Conservation (phyloP, 2,113 vertebrate genomes). For the Heterotis niloticus region DNA sequence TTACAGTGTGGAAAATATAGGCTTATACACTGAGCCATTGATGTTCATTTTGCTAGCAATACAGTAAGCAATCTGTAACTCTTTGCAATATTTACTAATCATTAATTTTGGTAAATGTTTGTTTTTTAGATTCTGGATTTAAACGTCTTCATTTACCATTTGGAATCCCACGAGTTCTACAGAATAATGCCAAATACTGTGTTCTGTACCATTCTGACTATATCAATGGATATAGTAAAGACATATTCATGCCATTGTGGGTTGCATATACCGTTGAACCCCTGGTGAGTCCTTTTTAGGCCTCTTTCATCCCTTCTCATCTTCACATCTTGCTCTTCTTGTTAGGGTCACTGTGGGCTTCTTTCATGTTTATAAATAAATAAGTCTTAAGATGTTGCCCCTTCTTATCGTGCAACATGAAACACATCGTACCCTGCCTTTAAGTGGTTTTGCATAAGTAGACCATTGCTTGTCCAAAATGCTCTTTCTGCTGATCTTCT, state of each 20-base stretch:
- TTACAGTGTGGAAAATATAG: not conserved
- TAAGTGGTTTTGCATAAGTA: not conserved
- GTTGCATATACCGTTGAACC: slow-evolving; percentile 60
- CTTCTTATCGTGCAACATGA: not conserved
- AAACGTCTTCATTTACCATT: slow-evolving; percentile 59
- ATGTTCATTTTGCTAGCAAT: too few species aligned
- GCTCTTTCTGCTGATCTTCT: not conserved
- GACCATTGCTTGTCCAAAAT: not conserved
- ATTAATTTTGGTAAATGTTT: not conserved
- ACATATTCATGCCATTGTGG: slow-evolving; percentile 66
- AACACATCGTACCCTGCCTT: not conserved
- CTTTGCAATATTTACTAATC: not conserved
- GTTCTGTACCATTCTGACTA: slow-evolving; percentile 56
- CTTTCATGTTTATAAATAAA: slow-evolving; percentile 44
- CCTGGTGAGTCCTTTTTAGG: slow-evolving; percentile 50
- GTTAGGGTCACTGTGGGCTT: not conserved
- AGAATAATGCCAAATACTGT: slow-evolving; percentile 51
- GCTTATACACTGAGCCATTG: not conserved
- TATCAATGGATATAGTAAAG: slow-evolving; percentile 62
- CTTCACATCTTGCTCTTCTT: too few species aligned
- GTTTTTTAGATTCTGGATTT: not conserved
- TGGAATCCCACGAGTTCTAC: slow-evolving; percentile 57
- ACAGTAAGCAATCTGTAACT: not conserved
- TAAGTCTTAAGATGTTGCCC: not conserved
- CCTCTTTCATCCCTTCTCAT: not conserved